Evolutionary conservation across 2,888 invertebrate species (phyloP).

Genomic region (Aquatica leii): DNA sequence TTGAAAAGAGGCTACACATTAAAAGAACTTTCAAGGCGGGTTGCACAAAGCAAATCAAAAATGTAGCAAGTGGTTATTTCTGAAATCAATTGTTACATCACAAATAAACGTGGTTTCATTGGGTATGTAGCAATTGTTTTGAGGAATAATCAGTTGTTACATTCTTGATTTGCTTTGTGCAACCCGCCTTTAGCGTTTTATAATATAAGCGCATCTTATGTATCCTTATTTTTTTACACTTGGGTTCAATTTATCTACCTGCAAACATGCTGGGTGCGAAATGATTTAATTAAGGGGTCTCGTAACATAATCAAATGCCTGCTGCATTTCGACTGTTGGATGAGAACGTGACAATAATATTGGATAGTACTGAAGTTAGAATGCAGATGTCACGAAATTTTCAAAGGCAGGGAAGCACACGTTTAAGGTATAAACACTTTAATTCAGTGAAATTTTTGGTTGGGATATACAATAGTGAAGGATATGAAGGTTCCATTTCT

Average conservation of each 20-base stretch:
- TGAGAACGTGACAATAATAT: constrained; percentile 1
- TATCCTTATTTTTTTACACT: neutral
- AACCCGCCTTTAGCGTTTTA: neutral
- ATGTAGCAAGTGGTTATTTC: too few species aligned
- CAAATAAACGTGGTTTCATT: too few species aligned
- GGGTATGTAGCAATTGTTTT: too few species aligned
- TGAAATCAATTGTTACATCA: too few species aligned
- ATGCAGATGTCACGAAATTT: constrained; percentile 13
- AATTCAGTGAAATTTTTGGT: constrained; percentile 12
- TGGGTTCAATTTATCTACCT: constrained; percentile 9
- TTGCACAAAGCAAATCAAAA: too few species aligned
- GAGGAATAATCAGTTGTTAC: too few species aligned
- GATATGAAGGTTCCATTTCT: constrained; percentile 10
- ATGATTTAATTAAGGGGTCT: neutral
- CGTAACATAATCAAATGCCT: neutral
- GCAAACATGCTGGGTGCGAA: neutral
- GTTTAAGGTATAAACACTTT: constrained; percentile 1
- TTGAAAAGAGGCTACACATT: too few species aligned
- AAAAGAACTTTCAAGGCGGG: too few species aligned
- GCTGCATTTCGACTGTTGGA: neutral
- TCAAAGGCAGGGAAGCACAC: constrained; percentile 12
- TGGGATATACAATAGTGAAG: constrained; percentile 9
- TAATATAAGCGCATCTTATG: neutral
- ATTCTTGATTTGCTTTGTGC: too few species aligned
- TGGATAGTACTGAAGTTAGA: constrained; percentile 7